These are phyloP conservation scores for Chloroceryle inda DNA, from an alignment of 2,797 vertebrate species.

Conservation along the genomic window DNA sequence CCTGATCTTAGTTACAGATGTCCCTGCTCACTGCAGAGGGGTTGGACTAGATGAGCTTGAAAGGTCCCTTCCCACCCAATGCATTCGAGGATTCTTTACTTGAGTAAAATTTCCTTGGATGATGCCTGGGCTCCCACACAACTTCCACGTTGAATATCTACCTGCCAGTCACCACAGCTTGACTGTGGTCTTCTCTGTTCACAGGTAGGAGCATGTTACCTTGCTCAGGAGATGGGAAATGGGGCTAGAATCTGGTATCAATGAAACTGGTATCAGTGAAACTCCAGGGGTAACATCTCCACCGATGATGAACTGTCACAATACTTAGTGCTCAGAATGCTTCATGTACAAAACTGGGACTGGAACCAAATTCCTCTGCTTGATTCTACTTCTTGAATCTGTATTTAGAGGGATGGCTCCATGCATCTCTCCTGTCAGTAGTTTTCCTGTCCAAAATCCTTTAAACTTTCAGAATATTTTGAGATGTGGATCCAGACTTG, in stretches of 20 bases:
- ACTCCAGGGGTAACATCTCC: not conserved
- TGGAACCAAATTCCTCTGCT: not conserved
- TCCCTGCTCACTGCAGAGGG: no score
- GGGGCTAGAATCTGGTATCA: not conserved
- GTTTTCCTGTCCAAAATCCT: not conserved
- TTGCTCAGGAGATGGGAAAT: not conserved
- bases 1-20: no score
- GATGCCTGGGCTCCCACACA: not conserved
- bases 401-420: not conserved
- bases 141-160: not conserved
- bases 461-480: not conserved
- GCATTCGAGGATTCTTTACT: not conserved
- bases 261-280: not conserved
- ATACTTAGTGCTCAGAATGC: not conserved
- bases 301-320: not conserved
- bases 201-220: fast-evolving
- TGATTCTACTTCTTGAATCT: not conserved
- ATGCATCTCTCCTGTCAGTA: not conserved
- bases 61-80: no score
- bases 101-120: not conserved
- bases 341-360: not conserved
- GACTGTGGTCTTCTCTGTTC: not conserved
- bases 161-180: not conserved
- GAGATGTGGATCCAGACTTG: not conserved
- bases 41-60: no score